Conservation (phyloP, 2,888 invertebrate genomes). For the Gasteruption jaculator region DNA sequence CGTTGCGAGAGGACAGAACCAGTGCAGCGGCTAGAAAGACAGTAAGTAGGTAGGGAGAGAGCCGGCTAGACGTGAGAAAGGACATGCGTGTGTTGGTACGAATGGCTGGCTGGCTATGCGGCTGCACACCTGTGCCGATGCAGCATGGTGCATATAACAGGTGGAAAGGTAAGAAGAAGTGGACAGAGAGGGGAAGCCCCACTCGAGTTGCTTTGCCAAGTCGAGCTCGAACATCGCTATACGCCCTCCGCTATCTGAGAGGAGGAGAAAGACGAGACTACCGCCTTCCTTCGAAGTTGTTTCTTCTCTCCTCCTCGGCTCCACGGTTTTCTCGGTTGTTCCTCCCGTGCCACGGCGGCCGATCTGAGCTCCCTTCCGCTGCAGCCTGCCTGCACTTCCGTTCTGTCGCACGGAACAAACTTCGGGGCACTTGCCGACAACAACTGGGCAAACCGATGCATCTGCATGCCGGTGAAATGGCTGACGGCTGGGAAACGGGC, state of each 20-base stretch:
- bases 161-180: constrained; percentile 37
- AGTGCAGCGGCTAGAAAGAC: constrained; percentile 14
- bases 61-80: constrained; percentile 2
- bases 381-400: constrained; percentile 19
- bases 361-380: too few relatives aligned
- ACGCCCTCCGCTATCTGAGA: constrained; percentile 46
- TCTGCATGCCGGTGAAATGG: constrained; percentile 39
- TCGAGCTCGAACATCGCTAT: constrained; percentile 44
- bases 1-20: too few relatives aligned
- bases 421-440: too few relatives aligned
- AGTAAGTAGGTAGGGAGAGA: constrained; percentile 3
- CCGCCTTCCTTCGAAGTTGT: constrained; percentile 41
- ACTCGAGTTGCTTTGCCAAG: constrained; percentile 35
- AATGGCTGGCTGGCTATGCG: constrained; percentile 24
- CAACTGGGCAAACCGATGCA: constrained; percentile 29
- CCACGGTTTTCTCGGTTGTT: constrained; percentile 17
- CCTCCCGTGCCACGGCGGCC: constrained; percentile 31
- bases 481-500: constrained; percentile 23
- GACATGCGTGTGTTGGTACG: constrained; percentile 15
- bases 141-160: constrained; percentile 42
- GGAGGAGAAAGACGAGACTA: constrained; percentile 50
- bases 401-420: too few relatives aligned
- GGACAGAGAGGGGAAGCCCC: constrained; percentile 30
- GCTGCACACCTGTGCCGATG: constrained; percentile 36
- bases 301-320: constrained; percentile 15